Evolutionary conservation across 2,888 invertebrate genomes (phyloP).

Genomic region (Mesoligia furuncula): DNA sequence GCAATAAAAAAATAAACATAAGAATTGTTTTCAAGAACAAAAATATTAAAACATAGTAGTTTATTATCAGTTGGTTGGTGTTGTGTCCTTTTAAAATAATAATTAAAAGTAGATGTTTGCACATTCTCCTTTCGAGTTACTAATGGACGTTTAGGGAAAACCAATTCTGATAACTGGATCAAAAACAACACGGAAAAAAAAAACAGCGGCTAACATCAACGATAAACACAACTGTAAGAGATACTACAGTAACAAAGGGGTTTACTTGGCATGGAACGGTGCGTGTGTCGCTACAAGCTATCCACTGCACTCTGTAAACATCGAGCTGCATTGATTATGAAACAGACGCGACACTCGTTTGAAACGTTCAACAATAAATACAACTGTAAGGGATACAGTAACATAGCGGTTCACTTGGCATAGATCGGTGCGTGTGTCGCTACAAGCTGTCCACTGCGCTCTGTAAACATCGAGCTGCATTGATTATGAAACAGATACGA

Average conservation of each 20-base stretch:
- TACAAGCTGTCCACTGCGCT: constrained; percentile 67
- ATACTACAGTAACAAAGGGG: constrained; percentile 74
- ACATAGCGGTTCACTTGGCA: constrained; percentile 76
- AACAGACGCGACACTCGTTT: too few species aligned
- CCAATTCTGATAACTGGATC: neutral
- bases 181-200: neutral
- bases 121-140: neutral
- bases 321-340: constrained; percentile 41
- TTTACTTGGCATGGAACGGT: constrained; percentile 71
- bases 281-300: constrained; percentile 63
- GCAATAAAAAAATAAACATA: too few species aligned
- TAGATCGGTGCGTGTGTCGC: constrained; percentile 60
- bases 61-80: neutral
- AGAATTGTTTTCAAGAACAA: neutral
- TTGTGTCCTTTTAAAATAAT: neutral
- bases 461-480: constrained; percentile 66
- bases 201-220: neutral
- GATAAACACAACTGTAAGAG: constrained; percentile 57
- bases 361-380: neutral
- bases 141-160: too few species aligned
- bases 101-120: neutral
- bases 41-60: too few species aligned
- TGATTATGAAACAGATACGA: constrained; percentile 61
- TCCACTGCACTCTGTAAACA: constrained; percentile 68
- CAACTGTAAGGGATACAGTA: constrained; percentile 67